Conservation (phyloP, 2,888 invertebrate genomes). For the Epinotia demarniana region DNA sequence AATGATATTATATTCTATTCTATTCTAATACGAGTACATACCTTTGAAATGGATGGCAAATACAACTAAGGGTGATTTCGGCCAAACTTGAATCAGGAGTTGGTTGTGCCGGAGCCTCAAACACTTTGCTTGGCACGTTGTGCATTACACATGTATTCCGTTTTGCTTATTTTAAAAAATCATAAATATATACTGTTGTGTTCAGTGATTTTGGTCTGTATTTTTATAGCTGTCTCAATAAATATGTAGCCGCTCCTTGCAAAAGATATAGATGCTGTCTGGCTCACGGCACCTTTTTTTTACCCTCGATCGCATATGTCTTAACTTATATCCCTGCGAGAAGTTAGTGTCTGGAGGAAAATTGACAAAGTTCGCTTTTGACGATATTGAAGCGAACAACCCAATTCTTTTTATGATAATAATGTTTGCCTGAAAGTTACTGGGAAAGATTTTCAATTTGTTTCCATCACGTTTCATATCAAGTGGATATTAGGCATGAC, state of each 20-base stretch:
- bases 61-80: not conserved
- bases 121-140: too few relatives aligned
- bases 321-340: slow-evolving; percentile 55
- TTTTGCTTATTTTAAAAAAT: not conserved
- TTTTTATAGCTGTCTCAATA: not conserved
- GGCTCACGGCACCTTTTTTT: slow-evolving; percentile 41
- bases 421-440: slow-evolving; percentile 48
- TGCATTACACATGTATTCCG: not conserved
- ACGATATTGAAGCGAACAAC: slow-evolving; percentile 56
- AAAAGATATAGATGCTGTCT: slow-evolving; percentile 38
- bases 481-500: slow-evolving; percentile 19
- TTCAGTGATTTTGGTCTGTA: not conserved
- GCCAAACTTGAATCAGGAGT: too few relatives aligned
- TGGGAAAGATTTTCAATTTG: slow-evolving; percentile 47
- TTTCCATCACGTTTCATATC: slow-evolving; percentile 35
- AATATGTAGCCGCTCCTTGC: not conserved
- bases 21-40: too few relatives aligned
- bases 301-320: slow-evolving; percentile 52
- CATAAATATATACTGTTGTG: not conserved
- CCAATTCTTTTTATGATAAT: slow-evolving; percentile 52
- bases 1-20: too few relatives aligned
- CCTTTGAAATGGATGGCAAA: not conserved
- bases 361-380: slow-evolving; percentile 60
- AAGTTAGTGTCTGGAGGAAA: slow-evolving; percentile 62
- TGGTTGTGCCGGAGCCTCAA: too few relatives aligned